Conservation (phyloP, 2,888 invertebrate genomes). For the Orthosia gracilis region DNA sequence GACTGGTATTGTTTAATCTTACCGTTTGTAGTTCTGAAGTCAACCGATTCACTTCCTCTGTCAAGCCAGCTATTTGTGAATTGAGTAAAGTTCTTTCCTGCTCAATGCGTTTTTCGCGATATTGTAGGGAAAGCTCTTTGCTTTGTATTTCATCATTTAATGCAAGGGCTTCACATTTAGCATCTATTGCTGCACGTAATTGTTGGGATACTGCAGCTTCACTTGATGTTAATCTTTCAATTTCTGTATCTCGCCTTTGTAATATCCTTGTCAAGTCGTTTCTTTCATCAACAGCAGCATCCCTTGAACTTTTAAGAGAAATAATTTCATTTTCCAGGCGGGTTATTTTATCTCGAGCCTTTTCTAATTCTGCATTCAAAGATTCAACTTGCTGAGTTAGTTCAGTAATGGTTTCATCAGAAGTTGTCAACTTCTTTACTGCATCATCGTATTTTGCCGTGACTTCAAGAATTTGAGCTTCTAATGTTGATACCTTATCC, state of each 20-base stretch:
- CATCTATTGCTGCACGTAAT: conserved; percentile 93
- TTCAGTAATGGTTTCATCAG: conserved; percentile 92
- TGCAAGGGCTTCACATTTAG: conserved; percentile 96
- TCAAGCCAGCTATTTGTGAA: conserved; percentile 95
- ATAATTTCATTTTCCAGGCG: conserved; percentile 93
- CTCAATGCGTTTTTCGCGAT: conserved; percentile 96
- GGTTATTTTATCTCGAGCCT: conserved; percentile 92
- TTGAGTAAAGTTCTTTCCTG: conserved; percentile 95
- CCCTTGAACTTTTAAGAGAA: conserved; percentile 93
- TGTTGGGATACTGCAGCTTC: conserved; percentile 93
- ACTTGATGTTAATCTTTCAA: conserved; percentile 94
- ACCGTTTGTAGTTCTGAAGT: conserved; percentile 95
- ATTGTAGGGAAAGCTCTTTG: conserved; percentile 94
- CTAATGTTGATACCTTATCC: conserved; percentile 90
- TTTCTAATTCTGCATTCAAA: conserved; percentile 92
- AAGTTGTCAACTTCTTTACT: conserved; percentile 91
- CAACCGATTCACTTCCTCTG: conserved; percentile 95
- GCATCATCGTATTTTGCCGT: conserved; percentile 92
- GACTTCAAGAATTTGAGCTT: conserved; percentile 90
- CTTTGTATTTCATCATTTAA: conserved; percentile 95
- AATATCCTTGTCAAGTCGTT: conserved; percentile 94
- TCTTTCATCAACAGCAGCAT: conserved; percentile 94
- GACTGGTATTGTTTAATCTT: conserved; percentile 93
- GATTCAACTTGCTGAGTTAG: conserved; percentile 92
- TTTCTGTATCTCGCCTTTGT: conserved; percentile 93